These are phyloP conservation scores for Eupeodes latifasciatus DNA, from an alignment of 2,888 invertebrate species.

Conservation along the genomic window DNA sequence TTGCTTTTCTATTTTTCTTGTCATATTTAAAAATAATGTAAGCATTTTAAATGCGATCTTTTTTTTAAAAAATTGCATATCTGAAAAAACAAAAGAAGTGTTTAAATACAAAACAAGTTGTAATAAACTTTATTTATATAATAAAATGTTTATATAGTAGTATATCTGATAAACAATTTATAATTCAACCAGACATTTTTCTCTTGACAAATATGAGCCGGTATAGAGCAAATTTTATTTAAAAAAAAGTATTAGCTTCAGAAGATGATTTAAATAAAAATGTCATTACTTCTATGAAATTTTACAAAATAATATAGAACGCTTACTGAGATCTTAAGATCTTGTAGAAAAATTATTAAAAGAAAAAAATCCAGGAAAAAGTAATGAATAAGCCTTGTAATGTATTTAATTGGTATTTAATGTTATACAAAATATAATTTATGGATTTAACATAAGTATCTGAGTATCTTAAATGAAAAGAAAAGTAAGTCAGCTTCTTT, in stretches of 20 bases:
- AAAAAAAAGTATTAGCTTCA: constrained; percentile 14
- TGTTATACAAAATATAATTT: background rate
- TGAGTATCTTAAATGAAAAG: background rate
- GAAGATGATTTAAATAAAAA: background rate
- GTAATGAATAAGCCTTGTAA: too few species aligned
- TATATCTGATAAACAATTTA: too few species aligned
- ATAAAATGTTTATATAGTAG: background rate
- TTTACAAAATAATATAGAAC: background rate
- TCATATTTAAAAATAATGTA: background rate
- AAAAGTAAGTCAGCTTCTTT: background rate
- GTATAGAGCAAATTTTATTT: background rate
- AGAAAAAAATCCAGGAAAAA: too few species aligned
- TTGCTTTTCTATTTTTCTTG: background rate
- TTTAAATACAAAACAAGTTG: background rate
- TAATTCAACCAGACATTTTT: background rate
- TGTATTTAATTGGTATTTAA: too few species aligned
- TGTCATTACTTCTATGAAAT: background rate
- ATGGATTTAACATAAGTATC: background rate
- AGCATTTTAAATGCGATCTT: background rate
- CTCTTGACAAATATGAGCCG: background rate
- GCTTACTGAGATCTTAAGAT: too few species aligned
- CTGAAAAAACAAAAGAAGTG: too few species aligned
- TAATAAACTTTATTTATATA: background rate
- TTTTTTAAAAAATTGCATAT: background rate
- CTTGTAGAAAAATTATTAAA: too few species aligned